Evolutionary conservation across 2,797 vertebrate species (phyloP).

Genomic region (Propithecus deckenii): DNA sequence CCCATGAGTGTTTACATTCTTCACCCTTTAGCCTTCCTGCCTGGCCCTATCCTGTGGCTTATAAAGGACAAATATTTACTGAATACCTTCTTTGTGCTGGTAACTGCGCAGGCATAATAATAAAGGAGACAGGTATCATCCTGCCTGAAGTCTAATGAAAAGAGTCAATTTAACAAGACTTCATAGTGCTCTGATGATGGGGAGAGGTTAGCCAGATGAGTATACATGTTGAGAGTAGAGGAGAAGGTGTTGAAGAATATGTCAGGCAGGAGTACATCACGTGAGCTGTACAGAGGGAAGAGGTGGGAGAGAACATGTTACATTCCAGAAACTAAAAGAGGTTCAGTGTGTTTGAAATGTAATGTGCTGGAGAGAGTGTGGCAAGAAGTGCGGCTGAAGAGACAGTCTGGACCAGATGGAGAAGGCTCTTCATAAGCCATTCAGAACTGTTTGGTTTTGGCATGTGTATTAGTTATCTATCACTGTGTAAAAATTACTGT

Average conservation of each 20-base stretch:
- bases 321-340: conserved; percentile 9
- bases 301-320: neutral
- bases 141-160: neutral
- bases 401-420: conserved; percentile 27
- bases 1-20: conserved; percentile 43
- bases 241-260: conserved; percentile 12
- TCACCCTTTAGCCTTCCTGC: conserved; percentile 32
- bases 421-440: conserved; percentile 19
- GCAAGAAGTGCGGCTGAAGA: conserved; percentile 32
- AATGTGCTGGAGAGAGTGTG: neutral
- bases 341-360: conserved; percentile 34
- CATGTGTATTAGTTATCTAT: conserved; percentile 3
- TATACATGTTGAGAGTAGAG: neutral
- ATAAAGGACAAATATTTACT: conserved; percentile 7
- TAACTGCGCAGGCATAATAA: neutral
- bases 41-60: neutral
- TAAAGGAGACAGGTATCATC: neutral
- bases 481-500: conserved; percentile 46
- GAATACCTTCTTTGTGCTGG: conserved; percentile 28
- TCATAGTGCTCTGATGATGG: neutral
- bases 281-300: neutral
- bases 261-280: neutral
- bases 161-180: neutral
- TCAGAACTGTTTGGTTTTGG: conserved; percentile 26
- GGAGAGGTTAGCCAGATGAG: neutral